A percentile compares a stretch with the other conserved stretches of the same genome.
phyloP scores from a whole-genome alignment of 2,888 invertebrate genomes.

The Arge pagana region DNA sequence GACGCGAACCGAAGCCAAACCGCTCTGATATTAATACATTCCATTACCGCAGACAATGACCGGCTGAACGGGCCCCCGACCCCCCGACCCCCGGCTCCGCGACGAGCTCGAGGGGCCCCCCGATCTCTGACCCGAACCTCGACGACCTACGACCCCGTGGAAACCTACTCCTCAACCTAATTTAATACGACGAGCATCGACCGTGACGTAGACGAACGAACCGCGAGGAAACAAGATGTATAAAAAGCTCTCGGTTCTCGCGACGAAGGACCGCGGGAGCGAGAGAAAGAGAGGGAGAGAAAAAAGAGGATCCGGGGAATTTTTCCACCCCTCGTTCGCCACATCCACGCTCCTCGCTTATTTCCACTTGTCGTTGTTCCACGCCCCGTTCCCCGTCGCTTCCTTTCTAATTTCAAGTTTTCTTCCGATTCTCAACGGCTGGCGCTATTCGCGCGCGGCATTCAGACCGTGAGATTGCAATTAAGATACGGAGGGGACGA shows the following conservation, averaged over 20 bases:
- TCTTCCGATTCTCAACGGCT: too few relatives aligned
- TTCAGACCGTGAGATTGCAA: too few relatives aligned
- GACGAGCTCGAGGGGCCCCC: conserved; percentile 29
- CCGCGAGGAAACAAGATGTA: background rate
- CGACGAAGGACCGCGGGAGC: too few relatives aligned
- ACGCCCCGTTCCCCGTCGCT: too few relatives aligned
- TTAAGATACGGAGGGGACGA: too few relatives aligned
- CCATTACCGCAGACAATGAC: conserved; percentile 57
- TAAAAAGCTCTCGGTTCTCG: background rate
- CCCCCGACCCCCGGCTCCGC: conserved; percentile 12
- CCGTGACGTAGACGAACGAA: conserved; percentile 23
- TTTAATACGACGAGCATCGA: conserved; percentile 44
- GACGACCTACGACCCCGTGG: conserved; percentile 23
- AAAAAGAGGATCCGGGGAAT: too few relatives aligned
- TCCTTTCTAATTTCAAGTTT: too few relatives aligned
- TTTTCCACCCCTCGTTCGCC: too few relatives aligned
- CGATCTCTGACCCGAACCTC: conserved; percentile 33
- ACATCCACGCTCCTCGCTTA: too few relatives aligned
- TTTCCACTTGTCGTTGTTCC: too few relatives aligned
- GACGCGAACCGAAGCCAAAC: conserved; percentile 38
- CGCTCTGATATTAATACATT: conserved; percentile 57
- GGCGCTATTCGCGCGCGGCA: too few relatives aligned
- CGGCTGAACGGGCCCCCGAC: conserved; percentile 53
- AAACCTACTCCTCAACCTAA: conserved; percentile 44
- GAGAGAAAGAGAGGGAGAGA: too few relatives aligned